Base-by-base conservation (phyloP, 2,113 vertebrate species). In the Mormyrus iriodes region DNA sequence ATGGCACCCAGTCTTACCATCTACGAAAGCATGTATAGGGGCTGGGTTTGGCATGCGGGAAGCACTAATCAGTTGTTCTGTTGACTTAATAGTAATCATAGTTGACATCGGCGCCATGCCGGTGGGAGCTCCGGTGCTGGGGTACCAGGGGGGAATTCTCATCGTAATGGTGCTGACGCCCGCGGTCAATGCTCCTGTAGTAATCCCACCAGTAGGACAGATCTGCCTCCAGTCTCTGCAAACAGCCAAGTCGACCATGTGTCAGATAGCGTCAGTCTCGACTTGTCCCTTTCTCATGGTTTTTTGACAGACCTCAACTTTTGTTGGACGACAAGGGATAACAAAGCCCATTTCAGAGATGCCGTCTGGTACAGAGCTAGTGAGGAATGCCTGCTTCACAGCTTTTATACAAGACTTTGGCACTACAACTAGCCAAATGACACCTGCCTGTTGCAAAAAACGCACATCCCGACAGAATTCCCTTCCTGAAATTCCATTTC, bases 201-300 rank as follows among this genome's bases (percentile, higher is more conserved):
- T 97, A 84, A 92, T 96, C 97, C 91, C 94, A 96, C 98, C 98
- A 99, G 69, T 99, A 98, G 0, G 95, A 95, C 69, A 98, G 92
- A 86, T 99, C 97, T 0, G 97, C 91, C 94, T 99, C 98, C 93
- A 98, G 97, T 96, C 96, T 97, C 98, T 99, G 95, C 5, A 15
- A 89, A 79, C 6, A 31, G 21, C 2, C 8, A 84, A 44, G 82
- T 46, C 9, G 3, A 13, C 31, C 13, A 8, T 2, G 73, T 69
- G n/a, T 69, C 83, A 12, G 46, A n/a, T 85, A 13, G 7, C 3
- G 44, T 46, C 44, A 17, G n/a, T 55, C 53, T 55, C 53, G 53
- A 61, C 55, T 61, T n/a, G 10, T 27, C 8, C n/a, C n/a, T 27
- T 27, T 65, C n/a, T 27, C 9, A 0, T 27, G 0, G 61, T 27